Percentiles rank a stretch among this genome's conserved stretches.
These are phyloP conservation scores for Alviniconcha strummeri DNA, from an alignment of 2,888 invertebrate genomes.

Conservation along the genomic window DNA sequence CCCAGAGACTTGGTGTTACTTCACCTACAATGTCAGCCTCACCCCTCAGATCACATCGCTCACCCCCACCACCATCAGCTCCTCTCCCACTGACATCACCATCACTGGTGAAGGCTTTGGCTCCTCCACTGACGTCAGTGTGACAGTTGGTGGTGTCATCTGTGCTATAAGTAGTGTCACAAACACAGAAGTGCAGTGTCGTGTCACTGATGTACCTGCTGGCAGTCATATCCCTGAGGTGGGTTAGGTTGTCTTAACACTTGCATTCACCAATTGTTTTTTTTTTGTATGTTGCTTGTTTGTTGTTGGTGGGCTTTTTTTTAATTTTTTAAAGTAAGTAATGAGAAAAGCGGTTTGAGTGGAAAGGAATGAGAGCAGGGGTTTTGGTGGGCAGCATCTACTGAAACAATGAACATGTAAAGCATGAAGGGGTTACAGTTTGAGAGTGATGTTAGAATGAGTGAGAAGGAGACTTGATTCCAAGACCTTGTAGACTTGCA, in stretches of 20 bases:
- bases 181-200: constrained; percentile 52
- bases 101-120: constrained; percentile 62
- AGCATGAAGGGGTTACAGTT: too few relatives aligned
- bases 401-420: too few relatives aligned
- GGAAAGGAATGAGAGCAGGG: too few relatives aligned
- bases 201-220: constrained; percentile 53
- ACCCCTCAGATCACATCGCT: constrained; percentile 50
- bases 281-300: background rate
- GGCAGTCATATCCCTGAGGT: constrained; percentile 37
- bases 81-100: constrained; percentile 44
- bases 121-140: constrained; percentile 46
- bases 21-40: constrained; percentile 37
- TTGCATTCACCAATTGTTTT: background rate
- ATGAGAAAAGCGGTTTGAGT: too few relatives aligned
- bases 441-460: too few relatives aligned
- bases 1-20: constrained; percentile 30
- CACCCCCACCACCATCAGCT: constrained; percentile 41
- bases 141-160: constrained; percentile 55
- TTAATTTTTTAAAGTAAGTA: too few relatives aligned
- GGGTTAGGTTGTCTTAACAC: too few relatives aligned
- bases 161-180: constrained; percentile 52
- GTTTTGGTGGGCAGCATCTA: too few relatives aligned
- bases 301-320: too few relatives aligned
- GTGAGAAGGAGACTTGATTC: too few relatives aligned
- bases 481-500: too few relatives aligned